Percentiles rank a stretch among this genome's conserved stretches.
Conservation (phyloP, 92 coral and sea anemone species). For the Paragorgia papillata region DNA sequence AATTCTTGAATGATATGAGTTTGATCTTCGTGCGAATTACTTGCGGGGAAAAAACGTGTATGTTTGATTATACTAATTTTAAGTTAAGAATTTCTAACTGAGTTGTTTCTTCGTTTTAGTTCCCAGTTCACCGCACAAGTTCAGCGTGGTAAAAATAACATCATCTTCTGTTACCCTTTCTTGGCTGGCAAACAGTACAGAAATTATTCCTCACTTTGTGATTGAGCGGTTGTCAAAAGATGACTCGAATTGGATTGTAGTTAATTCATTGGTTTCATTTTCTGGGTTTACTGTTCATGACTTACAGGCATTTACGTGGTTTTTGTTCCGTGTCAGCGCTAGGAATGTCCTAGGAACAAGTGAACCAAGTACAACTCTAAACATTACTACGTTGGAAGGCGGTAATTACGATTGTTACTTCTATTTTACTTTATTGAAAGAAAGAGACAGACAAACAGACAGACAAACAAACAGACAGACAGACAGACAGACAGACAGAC, state of each 20-base stretch:
- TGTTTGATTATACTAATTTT: too few relatives aligned
- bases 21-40: too few relatives aligned
- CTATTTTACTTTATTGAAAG: background rate
- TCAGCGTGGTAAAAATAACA: constrained; percentile 52
- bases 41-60: too few relatives aligned
- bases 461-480: background rate
- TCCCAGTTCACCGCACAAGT: constrained; percentile 63
- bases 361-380: constrained; percentile 54
- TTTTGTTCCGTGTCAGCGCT: constrained; percentile 70
- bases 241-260: constrained; percentile 55
- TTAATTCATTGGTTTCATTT: constrained; percentile 48
- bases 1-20: too few relatives aligned
- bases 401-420: constrained; percentile 39
- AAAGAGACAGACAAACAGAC: background rate
- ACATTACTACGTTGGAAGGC: constrained; percentile 67
- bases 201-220: constrained; percentile 66
- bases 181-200: constrained; percentile 63
- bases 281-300: constrained; percentile 50
- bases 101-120: constrained; percentile 56
- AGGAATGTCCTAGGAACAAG: constrained; percentile 86
- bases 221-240: constrained; percentile 61
- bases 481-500: too few relatives aligned
- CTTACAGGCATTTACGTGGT: constrained; percentile 62
- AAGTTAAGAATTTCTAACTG: too few relatives aligned
- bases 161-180: constrained; percentile 66